A percentile compares a stretch with the other conserved stretches of the same genome.
phyloP scores from a whole-genome alignment of 2,888 invertebrate genomes.

The Odontomyia ornata region DNA sequence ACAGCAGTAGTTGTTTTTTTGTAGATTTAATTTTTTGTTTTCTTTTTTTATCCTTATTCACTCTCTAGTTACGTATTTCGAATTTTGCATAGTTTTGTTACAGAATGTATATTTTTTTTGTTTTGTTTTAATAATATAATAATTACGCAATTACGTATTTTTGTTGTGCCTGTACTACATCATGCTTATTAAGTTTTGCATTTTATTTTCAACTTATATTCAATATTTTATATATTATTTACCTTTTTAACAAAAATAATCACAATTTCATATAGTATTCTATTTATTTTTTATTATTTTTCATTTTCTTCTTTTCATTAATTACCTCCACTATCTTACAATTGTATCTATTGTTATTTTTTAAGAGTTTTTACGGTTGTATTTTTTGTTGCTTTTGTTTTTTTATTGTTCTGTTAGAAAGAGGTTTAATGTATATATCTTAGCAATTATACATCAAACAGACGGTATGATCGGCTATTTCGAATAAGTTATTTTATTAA shows the following conservation, averaged over 20 bases:
- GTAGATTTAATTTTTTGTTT: conserved; percentile 3
- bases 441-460: conserved; percentile 27
- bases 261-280: conserved; percentile 53
- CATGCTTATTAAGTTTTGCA: conserved; percentile 33
- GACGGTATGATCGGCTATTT: conserved; percentile 36
- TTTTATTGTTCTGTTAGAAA: conserved; percentile 45
- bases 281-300: conserved; percentile 43
- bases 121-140: conserved; percentile 18
- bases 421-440: conserved; percentile 13
- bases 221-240: conserved; percentile 54
- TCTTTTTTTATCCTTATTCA: conserved; percentile 20
- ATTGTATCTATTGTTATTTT: conserved; percentile 47
- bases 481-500: conserved; percentile 45
- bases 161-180: conserved; percentile 23
- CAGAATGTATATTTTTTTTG: conserved; percentile 30
- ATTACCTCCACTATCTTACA: conserved; percentile 53
- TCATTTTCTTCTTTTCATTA: conserved; percentile 46
- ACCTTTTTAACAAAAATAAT: conserved; percentile 54
- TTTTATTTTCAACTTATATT: conserved; percentile 36
- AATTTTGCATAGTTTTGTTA: conserved; percentile 18
- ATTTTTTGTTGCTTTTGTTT: conserved; percentile 48
- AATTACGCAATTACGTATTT: conserved; percentile 43
- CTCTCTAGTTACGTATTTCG: conserved; percentile 34
- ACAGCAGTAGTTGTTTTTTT: not conserved
- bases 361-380: conserved; percentile 50